Conservation (phyloP, 2,888 invertebrate genomes). For the Drosophila setosimentum region DNA sequence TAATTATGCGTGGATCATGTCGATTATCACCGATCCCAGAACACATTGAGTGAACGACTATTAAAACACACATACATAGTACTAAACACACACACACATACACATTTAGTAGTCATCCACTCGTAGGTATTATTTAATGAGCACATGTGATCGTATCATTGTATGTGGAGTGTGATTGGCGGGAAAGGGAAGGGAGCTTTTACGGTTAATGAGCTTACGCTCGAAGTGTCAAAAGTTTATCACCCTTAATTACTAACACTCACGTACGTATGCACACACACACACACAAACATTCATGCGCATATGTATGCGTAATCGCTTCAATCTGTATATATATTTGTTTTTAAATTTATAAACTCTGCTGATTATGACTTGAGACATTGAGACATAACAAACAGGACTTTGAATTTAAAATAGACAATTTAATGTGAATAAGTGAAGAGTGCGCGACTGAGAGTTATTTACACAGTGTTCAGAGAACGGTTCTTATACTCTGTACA, state of each 20-base stretch:
- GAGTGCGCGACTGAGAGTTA: neutral
- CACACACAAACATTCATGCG: constrained; percentile 1
- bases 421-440: neutral
- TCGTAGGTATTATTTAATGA: constrained; percentile 39
- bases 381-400: neutral
- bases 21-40: neutral
- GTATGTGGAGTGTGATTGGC: neutral
- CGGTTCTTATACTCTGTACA: neutral
- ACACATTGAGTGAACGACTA: neutral
- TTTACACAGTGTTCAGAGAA: neutral
- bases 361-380: constrained; percentile 10
- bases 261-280: neutral
- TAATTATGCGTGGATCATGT: constrained; percentile 21
- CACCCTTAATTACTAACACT: constrained; percentile 57
- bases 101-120: neutral
- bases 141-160: constrained; percentile 46
- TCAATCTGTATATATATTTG: constrained; percentile 15
- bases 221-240: constrained; percentile 72
- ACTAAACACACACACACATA: neutral
- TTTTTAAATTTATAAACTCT: constrained; percentile 2
- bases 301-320: constrained; percentile 4
- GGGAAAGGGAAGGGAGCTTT: constrained; percentile 9
- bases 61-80: neutral
- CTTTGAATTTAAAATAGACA: constrained; percentile 3
- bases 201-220: constrained; percentile 16